Conservation (phyloP, 2,888 invertebrate genomes). For the Caenorhabditis sp. region DNA sequence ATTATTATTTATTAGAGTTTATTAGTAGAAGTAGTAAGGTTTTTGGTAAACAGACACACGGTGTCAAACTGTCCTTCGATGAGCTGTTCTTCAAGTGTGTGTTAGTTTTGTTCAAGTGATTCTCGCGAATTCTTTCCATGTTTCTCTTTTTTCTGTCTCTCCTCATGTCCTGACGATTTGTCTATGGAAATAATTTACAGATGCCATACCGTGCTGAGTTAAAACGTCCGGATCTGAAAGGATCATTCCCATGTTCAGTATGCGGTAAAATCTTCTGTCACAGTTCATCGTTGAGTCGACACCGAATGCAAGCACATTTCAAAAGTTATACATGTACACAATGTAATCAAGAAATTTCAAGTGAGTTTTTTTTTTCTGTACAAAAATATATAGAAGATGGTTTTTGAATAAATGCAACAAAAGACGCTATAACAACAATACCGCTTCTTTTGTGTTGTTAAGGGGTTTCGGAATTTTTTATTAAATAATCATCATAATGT, state of each 20-base stretch:
- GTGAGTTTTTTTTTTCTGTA: constrained; percentile 52
- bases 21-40: not conserved
- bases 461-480: no score
- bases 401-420: constrained; percentile 6
- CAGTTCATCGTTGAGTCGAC: constrained; percentile 69
- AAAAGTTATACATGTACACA: constrained; percentile 70
- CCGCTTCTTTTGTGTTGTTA: not conserved
- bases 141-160: not conserved
- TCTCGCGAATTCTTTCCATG: not conserved
- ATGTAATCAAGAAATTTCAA: constrained; percentile 70
- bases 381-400: constrained; percentile 1
- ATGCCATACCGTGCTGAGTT: constrained; percentile 70
- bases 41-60: not conserved
- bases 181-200: not conserved
- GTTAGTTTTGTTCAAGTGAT: not conserved
- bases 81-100: not conserved
- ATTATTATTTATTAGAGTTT: not conserved
- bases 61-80: constrained; percentile 1
- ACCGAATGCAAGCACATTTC: constrained; percentile 71
- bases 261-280: constrained; percentile 71
- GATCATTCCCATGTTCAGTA: constrained; percentile 62
- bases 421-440: not conserved
- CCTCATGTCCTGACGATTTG: constrained; percentile 14
- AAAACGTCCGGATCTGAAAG: constrained; percentile 71
- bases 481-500: no score